Evolutionary conservation across 2,888 invertebrate species (phyloP).

Genomic region (Branchinecta sandiegonensis): DNA sequence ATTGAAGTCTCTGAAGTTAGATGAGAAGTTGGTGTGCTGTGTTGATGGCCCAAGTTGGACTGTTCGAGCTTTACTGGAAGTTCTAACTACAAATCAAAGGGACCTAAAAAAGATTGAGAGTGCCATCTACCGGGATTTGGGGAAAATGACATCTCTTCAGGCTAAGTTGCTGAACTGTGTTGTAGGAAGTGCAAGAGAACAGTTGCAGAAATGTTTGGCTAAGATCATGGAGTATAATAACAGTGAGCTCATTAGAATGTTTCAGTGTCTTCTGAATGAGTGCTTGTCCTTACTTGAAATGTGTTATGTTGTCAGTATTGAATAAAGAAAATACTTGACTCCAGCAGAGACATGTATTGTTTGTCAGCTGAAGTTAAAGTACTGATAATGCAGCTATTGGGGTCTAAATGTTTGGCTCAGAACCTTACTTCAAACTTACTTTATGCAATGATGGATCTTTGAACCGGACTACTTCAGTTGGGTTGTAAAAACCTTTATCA

Average conservation of each 20-base stretch:
- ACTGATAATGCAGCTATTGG: too few species aligned
- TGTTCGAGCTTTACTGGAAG: neutral
- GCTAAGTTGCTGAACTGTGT: neutral
- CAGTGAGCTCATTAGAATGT: neutral
- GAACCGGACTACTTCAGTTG: too few species aligned
- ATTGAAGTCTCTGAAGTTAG: neutral
- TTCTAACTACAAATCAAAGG: neutral
- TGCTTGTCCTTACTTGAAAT: slow-evolving; percentile 1
- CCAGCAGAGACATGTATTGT: too few species aligned
- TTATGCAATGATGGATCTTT: too few species aligned
- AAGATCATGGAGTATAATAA: neutral
- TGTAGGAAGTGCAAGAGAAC: neutral
- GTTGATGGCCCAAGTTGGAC: slow-evolving; percentile 3
- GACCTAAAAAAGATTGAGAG: neutral
- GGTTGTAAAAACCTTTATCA: too few species aligned
- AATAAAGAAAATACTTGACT: too few species aligned
- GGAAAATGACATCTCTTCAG: neutral
- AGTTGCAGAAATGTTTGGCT: neutral
- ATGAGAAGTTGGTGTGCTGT: neutral
- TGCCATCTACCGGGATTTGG: neutral
- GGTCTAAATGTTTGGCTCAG: too few species aligned
- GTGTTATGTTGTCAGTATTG: neutral
- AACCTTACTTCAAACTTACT: too few species aligned
- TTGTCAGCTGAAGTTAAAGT: too few species aligned
- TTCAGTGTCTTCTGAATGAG: neutral